Conservation (phyloP, 2,797 vertebrate genomes). For the Mionectes olivaceus region DNA sequence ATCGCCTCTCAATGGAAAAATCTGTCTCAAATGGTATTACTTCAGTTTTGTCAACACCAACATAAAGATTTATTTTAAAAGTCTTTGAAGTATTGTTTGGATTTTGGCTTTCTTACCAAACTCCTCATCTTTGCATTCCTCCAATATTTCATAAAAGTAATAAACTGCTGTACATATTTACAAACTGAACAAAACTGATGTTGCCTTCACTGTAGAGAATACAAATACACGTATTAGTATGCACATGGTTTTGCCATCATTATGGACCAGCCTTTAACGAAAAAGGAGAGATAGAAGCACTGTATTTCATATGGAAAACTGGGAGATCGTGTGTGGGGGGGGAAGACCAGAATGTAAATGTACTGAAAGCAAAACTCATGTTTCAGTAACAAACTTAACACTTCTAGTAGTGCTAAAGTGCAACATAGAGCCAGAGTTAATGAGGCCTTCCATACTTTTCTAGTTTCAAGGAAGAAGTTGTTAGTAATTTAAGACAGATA, state of each 20-base stretch:
- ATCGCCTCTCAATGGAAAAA: conserved; percentile 19
- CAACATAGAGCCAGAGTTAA: conserved; percentile 17
- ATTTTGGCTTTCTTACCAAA: conserved; percentile 47
- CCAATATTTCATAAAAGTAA: conserved; percentile 45
- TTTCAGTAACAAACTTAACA: conserved; percentile 17
- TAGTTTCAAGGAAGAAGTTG: conserved; percentile 54
- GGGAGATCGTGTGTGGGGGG: background rate
- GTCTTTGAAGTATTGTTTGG: conserved; percentile 58
- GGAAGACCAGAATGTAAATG: background rate
- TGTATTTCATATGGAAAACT: background rate
- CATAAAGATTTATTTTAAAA: conserved; percentile 65
- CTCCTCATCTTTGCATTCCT: conserved; percentile 32
- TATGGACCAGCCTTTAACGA: background rate
- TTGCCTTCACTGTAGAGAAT: conserved; percentile 15
- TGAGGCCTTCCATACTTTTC: conserved; percentile 46
- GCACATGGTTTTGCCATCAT: conserved; percentile 7
- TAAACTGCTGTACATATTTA: conserved; percentile 20
- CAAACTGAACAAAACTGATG: background rate
- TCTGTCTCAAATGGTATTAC: background rate
- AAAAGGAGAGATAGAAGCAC: background rate
- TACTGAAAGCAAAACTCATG: background rate
- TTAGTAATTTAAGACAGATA: conserved; percentile 70
- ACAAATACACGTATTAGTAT: conserved; percentile 55
- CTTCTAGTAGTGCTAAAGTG: background rate
- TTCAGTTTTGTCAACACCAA: conserved; percentile 52